phyloP scores from a whole-genome alignment of 2,113 vertebrate species.

The Mustela nigripes region DNA sequence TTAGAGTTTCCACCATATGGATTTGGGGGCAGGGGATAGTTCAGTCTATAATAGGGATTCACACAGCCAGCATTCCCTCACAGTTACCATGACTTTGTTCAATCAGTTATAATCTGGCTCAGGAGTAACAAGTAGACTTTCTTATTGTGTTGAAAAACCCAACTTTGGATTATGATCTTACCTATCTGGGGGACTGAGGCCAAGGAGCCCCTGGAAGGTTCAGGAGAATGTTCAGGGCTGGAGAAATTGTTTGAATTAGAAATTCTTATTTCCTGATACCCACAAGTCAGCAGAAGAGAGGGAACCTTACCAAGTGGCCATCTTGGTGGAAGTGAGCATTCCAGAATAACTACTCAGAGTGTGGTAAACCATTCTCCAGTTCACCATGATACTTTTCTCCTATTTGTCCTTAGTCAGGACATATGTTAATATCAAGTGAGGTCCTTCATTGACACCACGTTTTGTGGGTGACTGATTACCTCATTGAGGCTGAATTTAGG shows the following conservation, averaged over 20 bases:
- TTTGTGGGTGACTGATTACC: conserved; percentile 58
- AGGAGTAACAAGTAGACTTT: not conserved
- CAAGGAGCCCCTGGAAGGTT: not conserved
- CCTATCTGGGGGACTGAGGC: not conserved
- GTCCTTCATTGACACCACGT: conserved; percentile 23
- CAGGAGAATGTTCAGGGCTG: not conserved
- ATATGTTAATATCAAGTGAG: conserved; percentile 26
- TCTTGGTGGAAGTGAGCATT: not conserved
- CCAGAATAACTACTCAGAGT: not conserved
- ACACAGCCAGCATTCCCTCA: not conserved
- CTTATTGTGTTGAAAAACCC: not conserved
- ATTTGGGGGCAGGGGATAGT: not conserved
- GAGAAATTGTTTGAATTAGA: conserved; percentile 12
- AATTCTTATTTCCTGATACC: not conserved
- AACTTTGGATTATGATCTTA: not conserved
- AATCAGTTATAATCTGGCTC: not conserved
- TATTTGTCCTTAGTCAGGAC: not conserved
- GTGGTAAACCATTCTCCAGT: not conserved
- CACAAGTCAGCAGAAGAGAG: not conserved
- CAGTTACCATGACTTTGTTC: not conserved
- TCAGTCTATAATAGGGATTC: not conserved
- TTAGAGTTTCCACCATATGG: not conserved
- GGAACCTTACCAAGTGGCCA: not conserved
- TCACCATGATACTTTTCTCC: not conserved
- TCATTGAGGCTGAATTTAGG: not conserved